phyloP scores from a whole-genome alignment of 2,797 vertebrate genomes.

The Falco berigora region DNA sequence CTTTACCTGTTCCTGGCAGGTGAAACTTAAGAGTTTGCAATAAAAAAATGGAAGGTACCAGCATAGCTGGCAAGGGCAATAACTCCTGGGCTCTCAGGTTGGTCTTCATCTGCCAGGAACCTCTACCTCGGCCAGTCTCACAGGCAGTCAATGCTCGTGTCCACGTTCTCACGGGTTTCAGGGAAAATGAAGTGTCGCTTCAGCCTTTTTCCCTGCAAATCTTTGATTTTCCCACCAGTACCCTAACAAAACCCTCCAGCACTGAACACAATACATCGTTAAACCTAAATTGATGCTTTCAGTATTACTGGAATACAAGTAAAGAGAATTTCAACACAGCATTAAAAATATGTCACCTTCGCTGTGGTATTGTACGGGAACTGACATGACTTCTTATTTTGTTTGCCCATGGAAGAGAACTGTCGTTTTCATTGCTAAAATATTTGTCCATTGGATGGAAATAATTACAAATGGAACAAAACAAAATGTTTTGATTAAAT shows the following conservation, averaged over 20 bases:
- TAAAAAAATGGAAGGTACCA: not conserved
- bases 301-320: slow-evolving; percentile 2
- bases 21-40: not conserved
- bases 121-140: not conserved
- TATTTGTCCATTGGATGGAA: slow-evolving; percentile 44
- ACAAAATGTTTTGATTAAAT: slow-evolving; percentile 47
- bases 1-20: not conserved
- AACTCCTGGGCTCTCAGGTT: not conserved
- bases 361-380: not conserved
- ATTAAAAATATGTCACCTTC: not conserved
- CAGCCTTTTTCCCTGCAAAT: not conserved
- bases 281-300: not conserved
- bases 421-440: slow-evolving; percentile 12
- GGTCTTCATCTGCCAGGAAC: not conserved
- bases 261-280: not conserved
- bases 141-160: not conserved
- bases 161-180: not conserved
- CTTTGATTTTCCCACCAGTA: not conserved
- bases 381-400: not conserved
- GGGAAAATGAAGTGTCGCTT: not conserved
- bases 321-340: not conserved
- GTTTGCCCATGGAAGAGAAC: not conserved
- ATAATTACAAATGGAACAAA: slow-evolving; percentile 42
- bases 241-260: not conserved
- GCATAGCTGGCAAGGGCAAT: not conserved